Base-by-base conservation (phyloP, 2,797 vertebrate species). In the Aplochiton taeniatus region DNA sequence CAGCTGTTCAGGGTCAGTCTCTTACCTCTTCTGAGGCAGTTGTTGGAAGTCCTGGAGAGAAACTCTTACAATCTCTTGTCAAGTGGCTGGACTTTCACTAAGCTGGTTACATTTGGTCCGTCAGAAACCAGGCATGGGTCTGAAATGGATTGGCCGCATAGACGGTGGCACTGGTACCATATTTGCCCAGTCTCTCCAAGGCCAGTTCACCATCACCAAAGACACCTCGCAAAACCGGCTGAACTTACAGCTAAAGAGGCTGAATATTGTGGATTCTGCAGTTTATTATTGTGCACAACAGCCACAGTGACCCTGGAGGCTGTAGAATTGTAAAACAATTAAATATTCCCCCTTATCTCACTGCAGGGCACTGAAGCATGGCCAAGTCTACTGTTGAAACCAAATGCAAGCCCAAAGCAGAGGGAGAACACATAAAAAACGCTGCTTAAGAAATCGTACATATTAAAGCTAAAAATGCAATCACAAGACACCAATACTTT, bases 31-130 rank as follows among this genome's bases (percentile, higher is more conserved):
- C 78, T 55, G 58, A 69, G 55, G 46, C 70, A 20, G 72, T 73
- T 65, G 52, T 75, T 55, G 73, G 68, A 42, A 75, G 65, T 65
- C 42, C 78, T 53, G 78, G n/a, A n/a, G 57, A 70, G 43, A 76
- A 16, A 43, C 66, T n/a, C 65, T 76, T 63, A 73, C 61, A 43
- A 47, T 80, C 51, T 77, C 76, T 62, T 84, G 72, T 66, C 60
- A n/a, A n/a, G n/a, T n/a, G n/a, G n/a, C n/a, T n/a, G n/a, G n/a
- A n/a, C n/a, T n/a, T n/a, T n/a, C n/a, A n/a, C n/a, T n/a, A 1
- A 12, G 51, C 56, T 70, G 57, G 52, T 61, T 75, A 43, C 71
- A 79, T 67, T 85, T 79, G 83, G 79, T 85, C 46, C 69, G 65
- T 59, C 78, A 83, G 71, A 73, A 69, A 68, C 64, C 78, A 20